Percentiles rank a stretch among this genome's conserved stretches.
These are phyloP conservation scores for Trialeurodes vaporariorum DNA, from an alignment of 1,140 invertebrate genomes.

Conservation along the genomic window DNA sequence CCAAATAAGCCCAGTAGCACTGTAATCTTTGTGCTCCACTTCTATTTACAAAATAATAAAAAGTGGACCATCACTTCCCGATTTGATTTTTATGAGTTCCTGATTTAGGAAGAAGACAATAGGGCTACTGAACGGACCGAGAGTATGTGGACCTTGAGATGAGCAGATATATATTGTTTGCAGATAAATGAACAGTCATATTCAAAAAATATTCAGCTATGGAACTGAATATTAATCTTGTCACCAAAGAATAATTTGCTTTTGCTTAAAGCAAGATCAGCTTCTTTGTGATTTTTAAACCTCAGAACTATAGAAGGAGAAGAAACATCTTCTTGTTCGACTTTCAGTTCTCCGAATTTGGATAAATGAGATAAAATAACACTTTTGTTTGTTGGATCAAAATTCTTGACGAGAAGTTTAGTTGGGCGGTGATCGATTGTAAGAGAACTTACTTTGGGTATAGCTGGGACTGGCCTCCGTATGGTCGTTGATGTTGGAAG, in stretches of 20 bases:
- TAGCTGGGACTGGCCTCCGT: not conserved
- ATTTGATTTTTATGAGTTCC: no score
- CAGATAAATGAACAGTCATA: no score
- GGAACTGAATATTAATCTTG: not conserved
- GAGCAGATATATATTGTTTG: no score
- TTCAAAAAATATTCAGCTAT: not conserved
- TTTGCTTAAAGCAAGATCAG: not conserved
- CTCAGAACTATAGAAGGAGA: not conserved
- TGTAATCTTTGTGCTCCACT: no score
- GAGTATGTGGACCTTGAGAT: no score
- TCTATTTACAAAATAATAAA: no score
- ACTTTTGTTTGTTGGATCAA: not conserved
- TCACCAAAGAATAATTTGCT: not conserved
- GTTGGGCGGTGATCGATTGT: not conserved
- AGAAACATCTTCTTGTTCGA: not conserved
- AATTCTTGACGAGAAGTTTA: not conserved
- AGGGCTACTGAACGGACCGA: no score
- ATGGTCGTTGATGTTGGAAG: not conserved
- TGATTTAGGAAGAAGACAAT: no score
- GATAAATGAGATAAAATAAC: not conserved
- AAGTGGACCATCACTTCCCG: no score
- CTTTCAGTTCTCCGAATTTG: not conserved
- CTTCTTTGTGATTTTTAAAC: not conserved
- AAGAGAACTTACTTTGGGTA: not conserved
- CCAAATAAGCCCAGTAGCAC: no score